These are phyloP conservation scores for Gobionotothen gibberifrons DNA, from an alignment of 2,797 vertebrate species.

Conservation along the genomic window DNA sequence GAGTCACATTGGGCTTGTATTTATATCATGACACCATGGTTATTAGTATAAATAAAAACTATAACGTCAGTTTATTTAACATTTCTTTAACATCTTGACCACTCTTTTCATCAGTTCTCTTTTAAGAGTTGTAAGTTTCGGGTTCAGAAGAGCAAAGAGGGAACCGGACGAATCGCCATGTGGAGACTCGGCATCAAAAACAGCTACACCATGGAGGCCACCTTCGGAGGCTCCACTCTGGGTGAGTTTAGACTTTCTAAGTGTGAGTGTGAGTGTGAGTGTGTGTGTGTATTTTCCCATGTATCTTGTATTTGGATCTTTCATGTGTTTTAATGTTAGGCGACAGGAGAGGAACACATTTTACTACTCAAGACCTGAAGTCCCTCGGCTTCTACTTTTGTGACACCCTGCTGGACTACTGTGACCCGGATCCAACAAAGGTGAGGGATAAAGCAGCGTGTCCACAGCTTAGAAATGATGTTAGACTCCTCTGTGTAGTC, in stretches of 20 bases:
- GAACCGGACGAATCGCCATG: conserved; percentile 92
- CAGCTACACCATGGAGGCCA: conserved; percentile 96
- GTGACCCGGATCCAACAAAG: conserved; percentile 89
- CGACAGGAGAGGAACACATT: conserved; percentile 88
- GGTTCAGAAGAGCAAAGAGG: conserved; percentile 93
- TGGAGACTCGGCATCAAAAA: conserved; percentile 92
- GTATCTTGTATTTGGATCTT: background rate
- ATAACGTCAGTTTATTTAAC: too few relatives aligned
- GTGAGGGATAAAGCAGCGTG: conserved; percentile 66
- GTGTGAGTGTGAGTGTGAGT: background rate
- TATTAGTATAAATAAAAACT: background rate
- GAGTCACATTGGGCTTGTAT: background rate
- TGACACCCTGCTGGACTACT: conserved; percentile 94
- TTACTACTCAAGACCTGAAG: conserved; percentile 88
- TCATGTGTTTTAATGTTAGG: conserved; percentile 75
- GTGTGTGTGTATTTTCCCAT: background rate
- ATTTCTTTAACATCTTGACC: background rate
- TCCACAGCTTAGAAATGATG: background rate
- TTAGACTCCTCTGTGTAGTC: too few relatives aligned
- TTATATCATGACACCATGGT: background rate
- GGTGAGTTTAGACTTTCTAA: conserved; percentile 78
- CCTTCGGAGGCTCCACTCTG: conserved; percentile 92
- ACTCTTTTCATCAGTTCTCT: conserved; percentile 85
- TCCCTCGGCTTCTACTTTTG: conserved; percentile 90
- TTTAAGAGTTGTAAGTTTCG: conserved; percentile 95